Percentiles rank a stretch among this genome's conserved stretches.
These are phyloP conservation scores for Neria commutata DNA, from an alignment of 2,888 invertebrate genomes.

Conservation along the genomic window DNA sequence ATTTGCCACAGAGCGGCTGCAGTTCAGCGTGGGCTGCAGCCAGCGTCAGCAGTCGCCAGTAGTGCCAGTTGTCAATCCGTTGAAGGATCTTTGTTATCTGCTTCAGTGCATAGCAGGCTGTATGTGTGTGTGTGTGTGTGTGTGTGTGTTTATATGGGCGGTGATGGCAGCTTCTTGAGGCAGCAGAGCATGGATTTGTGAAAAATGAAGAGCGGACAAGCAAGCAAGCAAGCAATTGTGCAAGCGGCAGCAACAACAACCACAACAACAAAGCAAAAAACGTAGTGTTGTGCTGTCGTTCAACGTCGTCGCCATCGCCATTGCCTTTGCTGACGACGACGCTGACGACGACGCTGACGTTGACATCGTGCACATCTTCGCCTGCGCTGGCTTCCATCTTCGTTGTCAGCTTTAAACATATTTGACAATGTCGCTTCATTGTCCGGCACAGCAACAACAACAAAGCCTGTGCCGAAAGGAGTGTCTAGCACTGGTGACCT, in stretches of 20 bases:
- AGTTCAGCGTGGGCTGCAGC: neutral
- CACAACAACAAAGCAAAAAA: constrained; percentile 29
- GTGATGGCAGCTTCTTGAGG: constrained; percentile 2
- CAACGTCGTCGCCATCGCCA: constrained; percentile 42
- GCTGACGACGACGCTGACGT: constrained; percentile 20
- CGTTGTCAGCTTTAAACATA: constrained; percentile 28
- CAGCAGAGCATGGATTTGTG: constrained; percentile 39
- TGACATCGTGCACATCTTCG: constrained; percentile 4
- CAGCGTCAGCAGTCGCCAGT: neutral
- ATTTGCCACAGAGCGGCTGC: neutral
- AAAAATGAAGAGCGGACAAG: constrained; percentile 53
- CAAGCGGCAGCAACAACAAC: constrained; percentile 39
- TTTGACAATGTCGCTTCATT: constrained; percentile 24
- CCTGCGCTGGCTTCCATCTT: constrained; percentile 13
- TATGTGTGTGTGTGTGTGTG: constrained; percentile 9
- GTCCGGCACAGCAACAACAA: too few relatives aligned
- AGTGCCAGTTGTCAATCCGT: constrained; percentile 52
- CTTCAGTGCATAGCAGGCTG: constrained; percentile 50
- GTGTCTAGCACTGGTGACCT: too few relatives aligned
- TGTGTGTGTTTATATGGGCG: too few relatives aligned
- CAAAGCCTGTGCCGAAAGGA: too few relatives aligned
- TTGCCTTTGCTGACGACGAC: constrained; percentile 33
- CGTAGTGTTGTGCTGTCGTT: constrained; percentile 29
- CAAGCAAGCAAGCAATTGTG: too few relatives aligned
- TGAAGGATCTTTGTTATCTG: constrained; percentile 58